phyloP scores from a whole-genome alignment of 2,888 invertebrate genomes.

The Leucophora obtusa region DNA sequence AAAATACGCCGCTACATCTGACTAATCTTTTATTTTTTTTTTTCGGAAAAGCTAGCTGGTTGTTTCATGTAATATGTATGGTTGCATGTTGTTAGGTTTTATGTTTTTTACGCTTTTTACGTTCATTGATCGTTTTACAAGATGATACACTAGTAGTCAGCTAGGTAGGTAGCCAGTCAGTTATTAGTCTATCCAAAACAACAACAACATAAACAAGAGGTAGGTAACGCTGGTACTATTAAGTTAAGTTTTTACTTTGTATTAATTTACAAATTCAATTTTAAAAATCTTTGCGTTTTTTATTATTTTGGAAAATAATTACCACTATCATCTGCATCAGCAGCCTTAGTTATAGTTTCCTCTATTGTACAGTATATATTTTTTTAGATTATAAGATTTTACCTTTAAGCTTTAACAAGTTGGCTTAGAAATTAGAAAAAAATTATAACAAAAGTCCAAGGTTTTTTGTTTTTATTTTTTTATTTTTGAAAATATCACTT shows the following conservation, averaged over 20 bases:
- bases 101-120: constrained; percentile 30
- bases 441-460: constrained; percentile 33
- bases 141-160: constrained; percentile 30
- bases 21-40: constrained; percentile 24
- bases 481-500: constrained; percentile 39
- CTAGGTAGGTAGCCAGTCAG: background rate
- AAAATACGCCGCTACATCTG: background rate
- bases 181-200: background rate
- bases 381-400: background rate
- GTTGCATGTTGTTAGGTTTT: constrained; percentile 37
- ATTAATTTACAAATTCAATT: constrained; percentile 6
- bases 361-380: background rate
- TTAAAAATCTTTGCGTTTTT: background rate
- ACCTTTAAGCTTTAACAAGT: background rate
- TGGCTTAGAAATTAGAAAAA: background rate
- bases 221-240: background rate
- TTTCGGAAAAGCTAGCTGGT: background rate
- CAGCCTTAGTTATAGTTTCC: background rate
- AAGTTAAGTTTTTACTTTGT: constrained; percentile 5
- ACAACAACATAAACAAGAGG: background rate
- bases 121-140: constrained; percentile 60
- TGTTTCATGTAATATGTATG: constrained; percentile 21
- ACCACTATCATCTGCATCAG: constrained; percentile 25
- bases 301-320: constrained; percentile 25
- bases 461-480: constrained; percentile 26